phyloP scores from a whole-genome alignment of 2,888 invertebrate species.

The Pyrocoelia pectoralis region DNA sequence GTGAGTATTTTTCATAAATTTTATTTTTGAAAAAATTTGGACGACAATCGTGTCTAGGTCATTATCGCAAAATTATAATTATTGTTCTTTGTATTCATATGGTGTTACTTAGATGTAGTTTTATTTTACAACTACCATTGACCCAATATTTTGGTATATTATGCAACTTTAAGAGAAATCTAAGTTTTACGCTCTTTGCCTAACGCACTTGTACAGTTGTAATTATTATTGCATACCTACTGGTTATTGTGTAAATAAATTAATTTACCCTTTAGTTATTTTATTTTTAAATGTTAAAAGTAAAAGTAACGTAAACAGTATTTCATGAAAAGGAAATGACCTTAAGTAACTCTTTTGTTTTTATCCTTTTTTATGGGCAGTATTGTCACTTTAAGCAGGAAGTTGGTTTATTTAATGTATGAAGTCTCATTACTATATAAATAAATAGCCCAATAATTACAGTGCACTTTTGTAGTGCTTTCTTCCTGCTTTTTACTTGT shows the following conservation, averaged over 20 bases:
- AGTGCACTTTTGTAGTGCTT: not conserved
- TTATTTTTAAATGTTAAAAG: not conserved
- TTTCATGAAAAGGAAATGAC: not conserved
- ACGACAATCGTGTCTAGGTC: conserved; percentile 10
- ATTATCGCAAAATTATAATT: not conserved
- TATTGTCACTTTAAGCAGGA: not conserved
- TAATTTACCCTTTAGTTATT: not conserved
- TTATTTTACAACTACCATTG: not conserved
- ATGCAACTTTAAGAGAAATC: conserved; percentile 6
- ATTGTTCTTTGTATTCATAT: not conserved
- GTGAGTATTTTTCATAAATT: not conserved
- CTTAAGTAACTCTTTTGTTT: not conserved
- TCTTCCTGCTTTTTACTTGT: not conserved
- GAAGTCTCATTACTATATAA: not conserved
- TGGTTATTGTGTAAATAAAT: not conserved
- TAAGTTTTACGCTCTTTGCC: not conserved
- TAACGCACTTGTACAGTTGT: not conserved
- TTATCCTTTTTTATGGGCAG: not conserved
- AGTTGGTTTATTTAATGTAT: not conserved
- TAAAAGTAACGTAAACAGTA: not conserved
- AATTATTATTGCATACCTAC: not conserved
- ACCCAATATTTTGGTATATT: conserved; percentile 3
- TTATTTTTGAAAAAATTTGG: too few relatives aligned
- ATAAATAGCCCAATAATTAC: not conserved
- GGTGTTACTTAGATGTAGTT: not conserved